Base-by-base conservation (phyloP, 2,113 vertebrate genomes). In the Syrmaticus mikado region DNA sequence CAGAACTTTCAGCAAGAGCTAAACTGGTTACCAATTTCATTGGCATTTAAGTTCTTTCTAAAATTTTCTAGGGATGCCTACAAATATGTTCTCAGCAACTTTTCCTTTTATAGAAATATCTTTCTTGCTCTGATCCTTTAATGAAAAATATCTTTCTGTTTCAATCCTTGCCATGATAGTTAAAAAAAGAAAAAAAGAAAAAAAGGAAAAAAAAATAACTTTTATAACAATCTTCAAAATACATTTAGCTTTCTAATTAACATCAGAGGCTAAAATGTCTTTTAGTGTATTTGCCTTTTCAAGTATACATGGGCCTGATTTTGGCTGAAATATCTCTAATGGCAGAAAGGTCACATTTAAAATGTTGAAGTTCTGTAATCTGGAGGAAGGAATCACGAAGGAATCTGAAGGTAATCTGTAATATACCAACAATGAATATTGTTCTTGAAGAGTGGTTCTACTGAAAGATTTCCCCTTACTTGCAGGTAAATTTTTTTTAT, bases 51-150 rank as follows among this genome's bases (percentile, higher is more conserved):
- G 81, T 87, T 83, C 46, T 89, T 4, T 79, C 48, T 95, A 82
- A 94, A 95, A 85, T 93, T 94, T 90, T 67, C 78, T 89, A 38
- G 25, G 45, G 77, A 45, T 90, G 48, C 75, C 90, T 85, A 79
- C 83, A 94, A 90, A 93, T 90, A 91, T 34, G 32, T 93, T 89
- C 74, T 70, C 24, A 41, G 67, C 84, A 92, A 93, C 57, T 45
- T 93, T 92, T 92, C 34, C 58, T 91, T 92, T 93, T 74, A 95
- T 34, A 82, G 27, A 92, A 94, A 89, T 68, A 11, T 89, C 71
- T 92, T 90, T 94, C 53, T 76, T 93, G 7, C 10, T 80, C 74
- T 82, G 85, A 93, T 28, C 5, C 41, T 85, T 90, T 82, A 40
- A 91, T 13, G 36, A 77, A 87, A 82, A 93, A 85, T 73, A 20